Evolutionary conservation across 2,113 vertebrate genomes (phyloP).

Genomic region (Capra hircus): DNA sequence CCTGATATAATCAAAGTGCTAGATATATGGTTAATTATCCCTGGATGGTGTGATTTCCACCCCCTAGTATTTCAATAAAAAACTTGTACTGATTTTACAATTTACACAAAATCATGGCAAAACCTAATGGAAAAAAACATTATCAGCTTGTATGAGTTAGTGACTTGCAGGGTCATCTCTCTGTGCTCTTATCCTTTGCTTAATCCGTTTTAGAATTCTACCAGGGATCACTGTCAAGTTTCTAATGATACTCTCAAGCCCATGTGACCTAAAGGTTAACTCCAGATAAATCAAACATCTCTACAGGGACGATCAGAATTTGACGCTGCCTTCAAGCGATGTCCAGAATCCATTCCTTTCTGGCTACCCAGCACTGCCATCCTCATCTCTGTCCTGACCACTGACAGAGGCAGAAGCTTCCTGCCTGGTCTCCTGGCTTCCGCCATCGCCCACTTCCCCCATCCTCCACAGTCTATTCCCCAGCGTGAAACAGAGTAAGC

Average conservation of each 20-base stretch:
- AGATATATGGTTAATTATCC: neutral
- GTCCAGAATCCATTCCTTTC: neutral
- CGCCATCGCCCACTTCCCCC: neutral
- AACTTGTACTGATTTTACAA: neutral
- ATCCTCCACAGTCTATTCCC: neutral
- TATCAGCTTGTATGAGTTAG: neutral
- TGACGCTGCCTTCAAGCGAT: neutral
- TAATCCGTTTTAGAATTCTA: slow-evolving; percentile 9
- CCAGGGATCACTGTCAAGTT: neutral
- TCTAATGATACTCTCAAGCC: neutral
- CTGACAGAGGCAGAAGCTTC: neutral
- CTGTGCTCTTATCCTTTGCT: neutral
- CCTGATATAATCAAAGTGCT: neutral
- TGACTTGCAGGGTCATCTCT: neutral
- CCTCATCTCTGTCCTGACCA: neutral
- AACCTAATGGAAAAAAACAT: neutral
- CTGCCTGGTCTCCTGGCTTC: neutral
- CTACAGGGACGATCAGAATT: neutral
- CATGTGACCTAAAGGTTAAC: neutral
- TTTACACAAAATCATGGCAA: slow-evolving; percentile 6
- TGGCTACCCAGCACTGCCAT: neutral
- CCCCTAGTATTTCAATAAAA: neutral
- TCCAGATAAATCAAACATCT: neutral
- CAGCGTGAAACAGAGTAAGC: neutral
- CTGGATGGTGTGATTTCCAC: neutral